Percentiles rank a stretch among this genome's conserved stretches.
Conservation (phyloP, 2,888 invertebrate species). For the Aphidius colemani region DNA sequence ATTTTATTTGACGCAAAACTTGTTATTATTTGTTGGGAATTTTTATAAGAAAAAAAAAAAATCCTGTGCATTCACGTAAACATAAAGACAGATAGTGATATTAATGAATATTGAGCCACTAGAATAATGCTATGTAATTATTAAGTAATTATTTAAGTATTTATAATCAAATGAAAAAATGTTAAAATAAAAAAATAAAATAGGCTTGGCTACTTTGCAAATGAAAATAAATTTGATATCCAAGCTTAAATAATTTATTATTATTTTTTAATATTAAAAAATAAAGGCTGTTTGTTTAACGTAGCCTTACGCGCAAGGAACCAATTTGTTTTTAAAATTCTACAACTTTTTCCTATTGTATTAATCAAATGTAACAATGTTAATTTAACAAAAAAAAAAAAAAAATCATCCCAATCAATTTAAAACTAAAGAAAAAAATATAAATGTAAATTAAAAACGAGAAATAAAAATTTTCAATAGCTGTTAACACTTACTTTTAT, state of each 20-base stretch:
- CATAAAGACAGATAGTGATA: constrained; percentile 43
- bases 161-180: constrained; percentile 26
- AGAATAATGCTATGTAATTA: constrained; percentile 3
- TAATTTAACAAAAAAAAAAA: neutral
- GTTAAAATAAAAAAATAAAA: neutral
- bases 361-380: neutral
- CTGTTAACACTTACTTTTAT: neutral
- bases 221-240: neutral
- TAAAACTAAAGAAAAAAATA: neutral
- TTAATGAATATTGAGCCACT: constrained; percentile 33
- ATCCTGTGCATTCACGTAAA: constrained; percentile 21
- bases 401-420: neutral
- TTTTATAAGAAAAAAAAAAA: constrained; percentile 19
- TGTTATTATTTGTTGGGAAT: constrained; percentile 9
- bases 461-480: constrained; percentile 1
- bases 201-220: neutral
- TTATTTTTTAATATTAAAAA: too few relatives aligned
- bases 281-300: too few relatives aligned
- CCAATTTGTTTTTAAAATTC: too few relatives aligned
- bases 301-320: too few relatives aligned
- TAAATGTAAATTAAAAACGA: constrained; percentile 16
- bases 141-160: constrained; percentile 29
- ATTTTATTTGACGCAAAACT: neutral
- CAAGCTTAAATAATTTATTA: too few relatives aligned
- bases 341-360: too few relatives aligned